phyloP scores from a whole-genome alignment of 64 coral and sea anemone species.

The Astreopora myriophthalma region DNA sequence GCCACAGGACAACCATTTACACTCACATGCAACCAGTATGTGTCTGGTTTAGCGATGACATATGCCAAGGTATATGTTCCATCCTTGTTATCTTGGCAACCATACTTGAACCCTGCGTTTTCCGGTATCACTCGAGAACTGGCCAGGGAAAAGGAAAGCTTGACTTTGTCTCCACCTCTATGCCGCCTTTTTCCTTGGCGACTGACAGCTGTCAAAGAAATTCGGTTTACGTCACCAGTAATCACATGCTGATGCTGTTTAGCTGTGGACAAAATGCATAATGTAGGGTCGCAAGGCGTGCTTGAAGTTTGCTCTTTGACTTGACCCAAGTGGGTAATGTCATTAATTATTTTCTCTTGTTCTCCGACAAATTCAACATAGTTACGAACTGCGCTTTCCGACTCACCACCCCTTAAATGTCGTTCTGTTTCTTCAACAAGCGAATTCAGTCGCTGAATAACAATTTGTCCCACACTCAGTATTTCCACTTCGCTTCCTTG shows the following conservation, averaged over 20 bases:
- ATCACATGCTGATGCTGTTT: constrained; percentile 47
- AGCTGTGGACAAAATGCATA: constrained; percentile 23
- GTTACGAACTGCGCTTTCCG: not conserved
- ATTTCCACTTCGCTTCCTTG: constrained; percentile 62
- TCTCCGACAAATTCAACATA: constrained; percentile 12
- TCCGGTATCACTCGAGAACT: constrained; percentile 8
- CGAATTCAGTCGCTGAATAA: constrained; percentile 12
- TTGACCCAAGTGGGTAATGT: constrained; percentile 6
- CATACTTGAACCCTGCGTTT: constrained; percentile 64
- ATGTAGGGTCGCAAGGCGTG: constrained; percentile 44
- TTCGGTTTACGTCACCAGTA: constrained; percentile 49
- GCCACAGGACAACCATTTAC: constrained; percentile 62
- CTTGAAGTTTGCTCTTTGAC: constrained; percentile 35
- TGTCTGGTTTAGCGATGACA: constrained; percentile 59
- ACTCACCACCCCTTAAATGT: not conserved
- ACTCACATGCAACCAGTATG: constrained; percentile 59
- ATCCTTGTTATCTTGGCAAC: constrained; percentile 62
- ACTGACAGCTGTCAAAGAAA: constrained; percentile 72
- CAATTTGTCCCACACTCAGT: constrained; percentile 37
- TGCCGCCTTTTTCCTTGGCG: constrained; percentile 42
- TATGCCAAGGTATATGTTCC: constrained; percentile 66
- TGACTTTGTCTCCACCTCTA: constrained; percentile 63
- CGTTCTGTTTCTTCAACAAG: constrained; percentile 31
- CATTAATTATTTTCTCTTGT: constrained; percentile 32
- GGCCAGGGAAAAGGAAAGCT: constrained; percentile 19